phyloP scores from a whole-genome alignment of 2,113 vertebrate species.

The Oryzias curvinotus region DNA sequence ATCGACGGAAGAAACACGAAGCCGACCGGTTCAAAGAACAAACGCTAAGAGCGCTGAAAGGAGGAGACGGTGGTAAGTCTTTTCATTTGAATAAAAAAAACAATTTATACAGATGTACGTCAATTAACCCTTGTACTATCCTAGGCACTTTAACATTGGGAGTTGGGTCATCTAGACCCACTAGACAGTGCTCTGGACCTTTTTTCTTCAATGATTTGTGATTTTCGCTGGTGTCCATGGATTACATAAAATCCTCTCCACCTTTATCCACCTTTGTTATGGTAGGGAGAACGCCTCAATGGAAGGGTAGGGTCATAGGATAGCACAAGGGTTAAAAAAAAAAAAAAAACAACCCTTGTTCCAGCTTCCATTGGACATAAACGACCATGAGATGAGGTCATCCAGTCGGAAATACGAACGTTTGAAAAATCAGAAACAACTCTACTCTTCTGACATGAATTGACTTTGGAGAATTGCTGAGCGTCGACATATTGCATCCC shows the following conservation, averaged over 20 bases:
- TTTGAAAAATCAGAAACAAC: constrained; percentile 15
- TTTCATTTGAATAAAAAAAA: constrained; percentile 15
- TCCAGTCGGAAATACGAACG: constrained; percentile 13
- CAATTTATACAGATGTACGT: constrained; percentile 21
- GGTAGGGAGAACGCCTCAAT: no score
- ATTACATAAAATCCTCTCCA: no score
- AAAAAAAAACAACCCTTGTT: constrained; percentile 24
- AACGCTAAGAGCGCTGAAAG: constrained; percentile 42
- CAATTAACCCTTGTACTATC: no score
- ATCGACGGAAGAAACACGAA: constrained; percentile 59
- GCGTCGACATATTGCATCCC: constrained; percentile 46
- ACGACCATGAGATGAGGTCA: constrained; percentile 12
- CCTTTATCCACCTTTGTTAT: no score
- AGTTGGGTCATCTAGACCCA: no score
- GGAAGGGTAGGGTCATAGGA: no score
- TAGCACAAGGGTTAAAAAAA: no score
- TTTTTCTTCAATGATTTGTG: no score
- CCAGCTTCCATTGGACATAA: constrained; percentile 31
- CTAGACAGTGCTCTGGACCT: no score
- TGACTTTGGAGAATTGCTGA: constrained; percentile 39
- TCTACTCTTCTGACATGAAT: constrained; percentile 41
- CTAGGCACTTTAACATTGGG: no score
- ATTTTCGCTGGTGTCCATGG: no score
- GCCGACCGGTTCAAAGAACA: constrained; percentile 59
- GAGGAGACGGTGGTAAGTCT: constrained; percentile 34